phyloP scores from a whole-genome alignment of 2,888 invertebrate genomes.

The Arge pagana region DNA sequence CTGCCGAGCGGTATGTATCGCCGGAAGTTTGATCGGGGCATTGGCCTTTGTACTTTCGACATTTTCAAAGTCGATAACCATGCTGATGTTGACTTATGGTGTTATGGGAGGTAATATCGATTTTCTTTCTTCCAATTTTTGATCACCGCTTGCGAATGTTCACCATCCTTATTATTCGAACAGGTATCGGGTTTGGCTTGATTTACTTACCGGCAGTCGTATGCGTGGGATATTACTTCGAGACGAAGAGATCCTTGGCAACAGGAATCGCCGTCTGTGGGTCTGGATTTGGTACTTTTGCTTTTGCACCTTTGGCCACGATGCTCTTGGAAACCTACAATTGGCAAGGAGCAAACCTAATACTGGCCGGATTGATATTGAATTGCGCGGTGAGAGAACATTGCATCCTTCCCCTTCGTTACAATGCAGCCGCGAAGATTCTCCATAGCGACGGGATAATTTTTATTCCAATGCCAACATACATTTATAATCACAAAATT shows the following conservation, averaged over 20 bases:
- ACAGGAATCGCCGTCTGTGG: slow-evolving; percentile 96
- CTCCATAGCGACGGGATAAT: too few species aligned
- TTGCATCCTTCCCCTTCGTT: too few species aligned
- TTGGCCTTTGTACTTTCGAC: slow-evolving; percentile 84
- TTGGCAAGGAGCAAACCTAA: slow-evolving; percentile 90
- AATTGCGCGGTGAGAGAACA: slow-evolving; percentile 76
- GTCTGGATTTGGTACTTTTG: slow-evolving; percentile 93
- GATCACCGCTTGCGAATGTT: slow-evolving; percentile 18
- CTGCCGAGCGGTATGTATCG: slow-evolving; percentile 90
- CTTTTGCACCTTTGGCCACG: slow-evolving; percentile 90
- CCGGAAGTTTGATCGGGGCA: slow-evolving; percentile 85
- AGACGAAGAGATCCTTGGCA: slow-evolving; percentile 90
- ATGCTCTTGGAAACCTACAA: slow-evolving; percentile 76
- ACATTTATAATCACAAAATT: too few species aligned
- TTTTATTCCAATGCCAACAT: too few species aligned
- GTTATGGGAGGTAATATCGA: slow-evolving; percentile 78
- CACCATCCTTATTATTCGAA: slow-evolving; percentile 36
- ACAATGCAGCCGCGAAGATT: too few species aligned
- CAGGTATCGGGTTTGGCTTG: slow-evolving; percentile 90
- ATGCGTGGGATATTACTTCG: slow-evolving; percentile 96
- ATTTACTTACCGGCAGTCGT: slow-evolving; percentile 96
- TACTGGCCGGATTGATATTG: slow-evolving; percentile 89
- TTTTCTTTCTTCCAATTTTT: background rate
- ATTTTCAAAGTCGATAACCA: slow-evolving; percentile 83
- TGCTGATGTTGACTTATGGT: slow-evolving; percentile 93